phyloP scores from a whole-genome alignment of 2,888 invertebrate species.

The Diogma glabrata region DNA sequence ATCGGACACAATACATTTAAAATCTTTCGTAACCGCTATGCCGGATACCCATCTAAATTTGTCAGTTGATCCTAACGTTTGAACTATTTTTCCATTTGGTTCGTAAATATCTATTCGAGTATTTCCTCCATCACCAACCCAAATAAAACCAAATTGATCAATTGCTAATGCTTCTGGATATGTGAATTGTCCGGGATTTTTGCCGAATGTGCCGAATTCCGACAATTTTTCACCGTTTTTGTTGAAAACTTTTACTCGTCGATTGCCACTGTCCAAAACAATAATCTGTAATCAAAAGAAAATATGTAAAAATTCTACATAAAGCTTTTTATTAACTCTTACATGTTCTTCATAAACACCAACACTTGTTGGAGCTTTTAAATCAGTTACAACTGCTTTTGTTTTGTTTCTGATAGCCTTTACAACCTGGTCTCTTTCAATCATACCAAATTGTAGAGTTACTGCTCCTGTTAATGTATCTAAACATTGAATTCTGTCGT shows the following conservation, averaged over 20 bases:
- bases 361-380: slow-evolving; percentile 61
- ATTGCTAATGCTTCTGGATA: slow-evolving; percentile 62
- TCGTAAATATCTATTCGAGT: slow-evolving; percentile 64
- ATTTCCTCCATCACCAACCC: slow-evolving; percentile 71
- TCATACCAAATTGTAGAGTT: slow-evolving; percentile 48
- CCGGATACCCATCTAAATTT: slow-evolving; percentile 61
- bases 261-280: slow-evolving; percentile 61
- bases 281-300: slow-evolving; percentile 24
- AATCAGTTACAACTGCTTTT: slow-evolving; percentile 37
- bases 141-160: slow-evolving; percentile 59
- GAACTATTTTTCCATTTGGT: slow-evolving; percentile 53
- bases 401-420: slow-evolving; percentile 26
- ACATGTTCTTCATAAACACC: slow-evolving; percentile 43
- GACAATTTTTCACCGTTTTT: slow-evolving; percentile 43
- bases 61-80: slow-evolving; percentile 49
- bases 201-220: slow-evolving; percentile 55
- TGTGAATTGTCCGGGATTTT: slow-evolving; percentile 55
- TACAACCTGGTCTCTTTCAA: slow-evolving; percentile 30
- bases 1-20: slow-evolving; percentile 51
- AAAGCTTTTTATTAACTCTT: slow-evolving; percentile 32
- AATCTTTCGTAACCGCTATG: slow-evolving; percentile 45
- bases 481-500: slow-evolving; percentile 51
- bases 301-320: slow-evolving; percentile 7
- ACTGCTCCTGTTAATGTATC: slow-evolving; percentile 46
- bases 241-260: slow-evolving; percentile 50